Base-by-base conservation (phyloP, 2,797 vertebrate species). In the Sphenopsis melanotis region DNA sequence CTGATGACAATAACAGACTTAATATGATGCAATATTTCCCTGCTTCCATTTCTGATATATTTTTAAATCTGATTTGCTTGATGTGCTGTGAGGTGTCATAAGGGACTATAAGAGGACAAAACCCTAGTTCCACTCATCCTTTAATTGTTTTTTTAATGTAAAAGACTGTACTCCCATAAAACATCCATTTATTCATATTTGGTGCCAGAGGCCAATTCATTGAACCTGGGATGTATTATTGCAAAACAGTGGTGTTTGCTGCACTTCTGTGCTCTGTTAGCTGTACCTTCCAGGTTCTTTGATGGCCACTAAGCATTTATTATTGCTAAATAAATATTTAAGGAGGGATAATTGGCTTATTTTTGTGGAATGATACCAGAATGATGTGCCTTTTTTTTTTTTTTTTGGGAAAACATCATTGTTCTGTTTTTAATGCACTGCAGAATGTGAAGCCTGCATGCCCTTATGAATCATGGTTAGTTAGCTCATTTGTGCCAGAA, bases 251-350 rank as follows among this genome's bases (percentile, higher is more conserved):
- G 57, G 41, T 57, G 32, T 68, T 93, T 32, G 32, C 84, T 63
- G 42, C 20, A 37, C 32, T 44, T 93, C 79, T 65, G 76, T 2
- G 1, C 23, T 93, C 63, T 36, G 36, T 78, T 96, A 70, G 37
- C 46, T 69, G 15, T 81, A n/a, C n/a, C 88, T 47, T 29, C 47
- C 46, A 93, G 52, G 41, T 69, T 59, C 66, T 94, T 81, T 96
- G 22, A 20, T 83, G 36, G 65, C 20, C 52, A 94, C 53, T 81
- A 90, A 93, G 21, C 56, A n/a, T 88, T 95, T 95, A 84, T 95
- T 96, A 94, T 91, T 74, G 56, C 37, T 76, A 87, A 87, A 96
- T 96, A 93, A 95, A 94, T 97, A 96, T 97, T 98, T 96, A 94
- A 97, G 64, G 74, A 46, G 41, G 32, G 30, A 83, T 97, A 96